Conservation (phyloP, 2,888 invertebrate genomes). For the Eupeodes latifasciatus region DNA sequence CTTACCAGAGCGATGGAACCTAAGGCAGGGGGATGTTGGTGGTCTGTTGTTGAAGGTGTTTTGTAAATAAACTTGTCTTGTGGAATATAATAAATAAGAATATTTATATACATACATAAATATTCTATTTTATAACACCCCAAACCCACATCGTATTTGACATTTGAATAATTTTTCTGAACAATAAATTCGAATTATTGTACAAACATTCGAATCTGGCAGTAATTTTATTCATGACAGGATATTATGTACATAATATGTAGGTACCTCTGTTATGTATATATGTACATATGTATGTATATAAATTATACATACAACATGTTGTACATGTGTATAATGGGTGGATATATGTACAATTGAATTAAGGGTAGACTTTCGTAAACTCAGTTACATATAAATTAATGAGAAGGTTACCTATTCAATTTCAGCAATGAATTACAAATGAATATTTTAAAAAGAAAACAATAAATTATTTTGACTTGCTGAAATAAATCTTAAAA, state of each 20-base stretch:
- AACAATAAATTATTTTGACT: neutral
- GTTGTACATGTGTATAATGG: too few species aligned
- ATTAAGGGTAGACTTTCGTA: neutral
- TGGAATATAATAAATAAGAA: neutral
- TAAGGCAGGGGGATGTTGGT: too few species aligned
- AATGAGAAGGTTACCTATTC: neutral
- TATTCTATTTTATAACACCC: neutral
- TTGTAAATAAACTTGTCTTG: neutral
- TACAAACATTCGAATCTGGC: neutral
- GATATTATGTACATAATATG: neutral
- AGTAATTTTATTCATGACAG: slow-evolving; percentile 16
- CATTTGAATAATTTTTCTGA: neutral
- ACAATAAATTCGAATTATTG: slow-evolving; percentile 18
- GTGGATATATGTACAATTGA: too few species aligned
- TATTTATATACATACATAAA: neutral
- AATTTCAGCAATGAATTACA: neutral
- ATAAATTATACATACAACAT: neutral
- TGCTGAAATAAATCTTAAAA: neutral
- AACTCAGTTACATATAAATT: neutral
- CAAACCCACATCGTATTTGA: neutral
- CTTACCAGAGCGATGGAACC: too few species aligned
- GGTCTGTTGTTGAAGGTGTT: neutral
- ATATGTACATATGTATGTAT: neutral
- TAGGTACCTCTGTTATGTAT: too few species aligned
- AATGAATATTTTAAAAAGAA: neutral